Base-by-base conservation (phyloP, 2,888 invertebrate genomes). In the Pycnomerus fuliginosus region DNA sequence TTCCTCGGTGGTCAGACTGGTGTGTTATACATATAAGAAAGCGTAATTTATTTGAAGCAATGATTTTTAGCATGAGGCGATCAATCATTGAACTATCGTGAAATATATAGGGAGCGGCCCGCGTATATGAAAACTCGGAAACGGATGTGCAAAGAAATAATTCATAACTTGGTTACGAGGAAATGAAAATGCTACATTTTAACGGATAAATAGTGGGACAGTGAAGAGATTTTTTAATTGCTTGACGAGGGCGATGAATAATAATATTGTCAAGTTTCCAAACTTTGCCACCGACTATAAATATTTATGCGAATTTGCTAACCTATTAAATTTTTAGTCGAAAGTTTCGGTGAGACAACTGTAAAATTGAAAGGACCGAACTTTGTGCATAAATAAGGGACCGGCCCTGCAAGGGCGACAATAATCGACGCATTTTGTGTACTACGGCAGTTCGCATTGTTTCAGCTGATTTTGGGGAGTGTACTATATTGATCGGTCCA, bases 401-500 rank as follows among this genome's bases (percentile, higher is more conserved):
- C 33, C 11, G 15, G 42, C 47, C 48, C 42, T 23, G 29, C 33
- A 46, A 28, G 44, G 39, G 50, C 42, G 50, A 50, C 50, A 50
- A 50, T 50, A 50, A 50, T 46, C 46, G 50, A 35, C 24, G 30
- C 50, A 25, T 47, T 46, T 50, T 46, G 40, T 50, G 50, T 50
- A 47, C 50, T 55, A 50, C 46, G 41, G 48, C 46, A 46, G 47
- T 52, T 54, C 52, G 50, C 53, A 62, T 57, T 61, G 60, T 61
- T 59, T 53, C 52, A 52, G 51, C 58, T 50, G 50, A 50, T 56
- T 56, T 62, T 58, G 52, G 60, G 61, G 61, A 62, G 62, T 60
- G 61, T 60, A 60, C 58, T 53, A 63, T 66, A 66, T 66, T 66
- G 65, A 66, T 66, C 64, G 62, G 54, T 53, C 51, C 55, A 54